A percentile compares a stretch with the other conserved stretches of the same genome.
Conservation (phyloP, 2,888 invertebrate genomes). For the Cephonodes hylas region DNA sequence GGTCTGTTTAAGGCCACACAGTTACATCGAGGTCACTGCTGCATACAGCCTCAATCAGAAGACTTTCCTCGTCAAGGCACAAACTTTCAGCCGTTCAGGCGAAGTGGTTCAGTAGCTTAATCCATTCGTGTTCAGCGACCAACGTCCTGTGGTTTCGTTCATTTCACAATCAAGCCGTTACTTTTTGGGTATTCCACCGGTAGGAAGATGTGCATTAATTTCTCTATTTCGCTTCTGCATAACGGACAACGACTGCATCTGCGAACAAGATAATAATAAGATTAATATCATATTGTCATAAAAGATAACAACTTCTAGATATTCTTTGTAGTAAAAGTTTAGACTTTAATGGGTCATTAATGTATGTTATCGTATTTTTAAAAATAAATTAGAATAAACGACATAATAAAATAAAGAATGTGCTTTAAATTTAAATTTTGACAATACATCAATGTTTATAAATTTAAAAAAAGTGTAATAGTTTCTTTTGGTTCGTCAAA, state of each 20-base stretch:
- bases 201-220: conserved; percentile 86
- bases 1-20: conserved; percentile 13
- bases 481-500: no score
- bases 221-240: conserved; percentile 86
- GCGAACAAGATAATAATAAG: conserved; percentile 24
- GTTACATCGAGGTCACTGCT: not conserved
- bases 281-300: not conserved
- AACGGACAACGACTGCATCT: conserved; percentile 88
- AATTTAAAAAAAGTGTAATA: no score
- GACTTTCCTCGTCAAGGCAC: conserved; percentile 8
- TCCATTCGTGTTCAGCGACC: conserved; percentile 29
- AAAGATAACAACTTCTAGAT: no score
- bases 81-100: conserved; percentile 1
- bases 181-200: conserved; percentile 80
- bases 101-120: conserved; percentile 13
- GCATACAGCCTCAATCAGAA: not conserved
- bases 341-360: no score
- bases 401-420: not conserved
- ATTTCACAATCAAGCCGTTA: conserved; percentile 63
- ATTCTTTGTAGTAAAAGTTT: no score
- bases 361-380: no score
- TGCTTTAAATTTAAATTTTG: not conserved
- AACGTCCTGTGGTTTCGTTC: conserved; percentile 32
- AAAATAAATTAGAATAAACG: no score
- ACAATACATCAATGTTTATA: no score